A percentile compares a stretch with the other conserved stretches of the same genome.
These are phyloP conservation scores for Channa argus DNA, from an alignment of 2,113 vertebrate species.

Conservation along the genomic window DNA sequence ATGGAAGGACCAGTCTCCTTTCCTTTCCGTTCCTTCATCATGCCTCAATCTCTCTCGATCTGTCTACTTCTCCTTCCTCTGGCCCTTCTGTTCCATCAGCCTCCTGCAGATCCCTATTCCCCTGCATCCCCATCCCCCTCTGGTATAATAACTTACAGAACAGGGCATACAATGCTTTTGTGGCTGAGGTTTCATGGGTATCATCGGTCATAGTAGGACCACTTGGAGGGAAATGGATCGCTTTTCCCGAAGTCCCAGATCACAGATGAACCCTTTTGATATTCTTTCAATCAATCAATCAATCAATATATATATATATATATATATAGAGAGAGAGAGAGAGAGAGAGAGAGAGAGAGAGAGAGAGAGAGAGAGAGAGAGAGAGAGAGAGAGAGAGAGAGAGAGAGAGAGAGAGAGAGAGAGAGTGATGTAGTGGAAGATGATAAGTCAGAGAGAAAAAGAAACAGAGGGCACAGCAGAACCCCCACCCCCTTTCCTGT, in stretches of 20 bases:
- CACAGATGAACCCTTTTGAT: conserved; percentile 63
- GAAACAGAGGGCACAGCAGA: conserved; percentile 54
- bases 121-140: conserved; percentile 35
- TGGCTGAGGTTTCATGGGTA: conserved; percentile 60
- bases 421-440: conserved; percentile 53
- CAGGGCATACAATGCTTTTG: conserved; percentile 17
- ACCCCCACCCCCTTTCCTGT: neutral
- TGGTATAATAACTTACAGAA: conserved; percentile 58
- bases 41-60: conserved; percentile 55
- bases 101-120: conserved; percentile 46
- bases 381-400: too few species aligned
- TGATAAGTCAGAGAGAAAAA: conserved; percentile 37
- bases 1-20: conserved; percentile 56
- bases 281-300: conserved; percentile 44
- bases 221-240: conserved; percentile 69
- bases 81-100: conserved; percentile 58
- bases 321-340: too few species aligned
- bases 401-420: too few species aligned
- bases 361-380: too few species aligned
- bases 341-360: too few species aligned
- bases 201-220: conserved; percentile 58
- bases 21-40: conserved; percentile 53
- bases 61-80: conserved; percentile 30
- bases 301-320: neutral
- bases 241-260: conserved; percentile 68